phyloP scores from a whole-genome alignment of 2,888 invertebrate genomes.

The Epsilonema sp. region DNA sequence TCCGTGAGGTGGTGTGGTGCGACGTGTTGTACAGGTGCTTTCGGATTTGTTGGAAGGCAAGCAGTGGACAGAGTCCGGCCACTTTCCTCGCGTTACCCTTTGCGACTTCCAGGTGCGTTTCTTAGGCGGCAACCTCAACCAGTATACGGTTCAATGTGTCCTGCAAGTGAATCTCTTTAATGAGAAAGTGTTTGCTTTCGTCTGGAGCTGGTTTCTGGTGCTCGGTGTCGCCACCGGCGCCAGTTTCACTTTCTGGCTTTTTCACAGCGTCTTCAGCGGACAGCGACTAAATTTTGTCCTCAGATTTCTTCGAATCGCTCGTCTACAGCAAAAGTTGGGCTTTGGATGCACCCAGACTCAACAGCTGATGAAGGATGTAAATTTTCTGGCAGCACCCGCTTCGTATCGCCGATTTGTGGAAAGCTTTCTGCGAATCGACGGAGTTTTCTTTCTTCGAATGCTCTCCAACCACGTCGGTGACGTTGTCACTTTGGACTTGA shows the following conservation, averaged over 20 bases:
- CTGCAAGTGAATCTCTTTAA: slow-evolving; percentile 26
- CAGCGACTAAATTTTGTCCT: slow-evolving; percentile 17
- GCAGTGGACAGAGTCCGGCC: slow-evolving; percentile 24
- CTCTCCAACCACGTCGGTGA: slow-evolving; percentile 26
- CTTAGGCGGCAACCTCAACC: slow-evolving; percentile 23
- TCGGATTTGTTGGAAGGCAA: slow-evolving; percentile 19
- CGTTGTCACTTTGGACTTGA: slow-evolving; percentile 16
- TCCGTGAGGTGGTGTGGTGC: no score
- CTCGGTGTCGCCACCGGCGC: slow-evolving; percentile 15
- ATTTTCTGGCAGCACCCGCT: no score
- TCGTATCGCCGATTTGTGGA: slow-evolving; percentile 17
- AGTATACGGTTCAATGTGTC: slow-evolving; percentile 26
- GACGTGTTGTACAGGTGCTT: slow-evolving; percentile 13
- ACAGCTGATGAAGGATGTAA: no score
- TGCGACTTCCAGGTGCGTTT: slow-evolving; percentile 27
- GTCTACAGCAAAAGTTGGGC: slow-evolving; percentile 11
- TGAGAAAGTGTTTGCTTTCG: slow-evolving; percentile 25
- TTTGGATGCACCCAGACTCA: slow-evolving; percentile 2
- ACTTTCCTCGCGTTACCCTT: slow-evolving; percentile 23
- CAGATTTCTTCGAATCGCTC: slow-evolving; percentile 19
- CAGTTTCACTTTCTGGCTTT: slow-evolving; percentile 19
- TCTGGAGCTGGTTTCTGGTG: slow-evolving; percentile 26
- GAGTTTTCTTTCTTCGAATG: slow-evolving; percentile 24
- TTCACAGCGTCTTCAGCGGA: slow-evolving; percentile 16
- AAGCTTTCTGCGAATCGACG: slow-evolving; percentile 21